phyloP scores from a whole-genome alignment of 2,113 vertebrate genomes.

The Aldabrachelys gigantea region DNA sequence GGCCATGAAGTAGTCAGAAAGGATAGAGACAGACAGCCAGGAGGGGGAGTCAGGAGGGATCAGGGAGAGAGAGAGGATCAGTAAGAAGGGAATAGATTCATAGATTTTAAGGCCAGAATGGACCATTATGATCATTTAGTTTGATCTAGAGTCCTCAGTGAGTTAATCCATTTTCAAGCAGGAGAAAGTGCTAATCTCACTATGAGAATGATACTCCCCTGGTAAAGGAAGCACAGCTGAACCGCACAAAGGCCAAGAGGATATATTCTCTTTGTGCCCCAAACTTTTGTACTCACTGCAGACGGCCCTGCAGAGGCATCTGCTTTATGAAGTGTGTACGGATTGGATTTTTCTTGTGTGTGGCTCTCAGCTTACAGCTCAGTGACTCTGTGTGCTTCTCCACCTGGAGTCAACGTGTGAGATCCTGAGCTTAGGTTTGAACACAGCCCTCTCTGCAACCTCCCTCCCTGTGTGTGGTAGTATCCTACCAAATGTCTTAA shows the following conservation, averaged over 20 bases:
- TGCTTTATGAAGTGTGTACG: neutral
- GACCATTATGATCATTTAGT: neutral
- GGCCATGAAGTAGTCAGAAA: neutral
- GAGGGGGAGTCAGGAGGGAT: neutral
- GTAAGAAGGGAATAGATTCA: neutral
- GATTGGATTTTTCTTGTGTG: neutral
- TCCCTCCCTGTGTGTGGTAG: neutral
- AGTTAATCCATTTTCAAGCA: neutral
- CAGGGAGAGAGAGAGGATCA: neutral
- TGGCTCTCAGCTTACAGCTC: neutral
- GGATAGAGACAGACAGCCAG: neutral
- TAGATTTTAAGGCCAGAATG: neutral
- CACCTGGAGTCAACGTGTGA: neutral
- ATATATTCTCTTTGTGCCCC: neutral
- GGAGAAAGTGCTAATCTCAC: neutral
- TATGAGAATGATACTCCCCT: neutral
- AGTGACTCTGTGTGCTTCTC: neutral
- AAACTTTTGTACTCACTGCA: neutral
- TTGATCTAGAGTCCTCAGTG: neutral
- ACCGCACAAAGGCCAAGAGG: neutral
- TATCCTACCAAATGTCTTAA: neutral
- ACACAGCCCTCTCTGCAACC: neutral
- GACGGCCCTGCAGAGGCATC: neutral
- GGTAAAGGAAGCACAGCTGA: neutral
- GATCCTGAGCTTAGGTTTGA: neutral